phyloP scores from a whole-genome alignment of 2,797 vertebrate species.

The Sorex maritimensis region DNA sequence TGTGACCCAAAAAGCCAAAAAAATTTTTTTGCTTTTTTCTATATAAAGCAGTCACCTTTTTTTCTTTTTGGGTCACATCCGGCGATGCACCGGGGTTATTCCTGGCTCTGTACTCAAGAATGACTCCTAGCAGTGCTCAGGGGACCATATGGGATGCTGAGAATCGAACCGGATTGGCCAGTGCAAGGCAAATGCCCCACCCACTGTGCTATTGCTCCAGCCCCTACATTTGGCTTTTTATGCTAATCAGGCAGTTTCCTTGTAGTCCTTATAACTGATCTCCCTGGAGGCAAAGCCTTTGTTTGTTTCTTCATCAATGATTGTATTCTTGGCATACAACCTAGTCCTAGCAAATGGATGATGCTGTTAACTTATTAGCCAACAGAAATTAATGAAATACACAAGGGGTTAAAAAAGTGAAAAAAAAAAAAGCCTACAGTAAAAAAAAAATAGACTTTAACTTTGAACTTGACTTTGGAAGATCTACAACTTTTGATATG shows the following conservation, averaged over 20 bases:
- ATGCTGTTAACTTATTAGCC: conserved; percentile 26
- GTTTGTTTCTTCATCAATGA: background rate
- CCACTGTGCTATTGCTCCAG: no score
- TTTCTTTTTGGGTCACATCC: no score
- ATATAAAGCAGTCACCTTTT: no score
- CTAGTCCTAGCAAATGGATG: conserved; percentile 42
- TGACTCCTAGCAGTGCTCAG: no score
- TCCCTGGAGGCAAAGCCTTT: conserved; percentile 25
- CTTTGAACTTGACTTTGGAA: conserved; percentile 51
- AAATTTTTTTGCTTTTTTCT: no score
- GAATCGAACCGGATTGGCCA: no score
- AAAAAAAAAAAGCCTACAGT: conserved; percentile 28
- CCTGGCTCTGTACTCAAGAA: no score
- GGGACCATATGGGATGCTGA: no score
- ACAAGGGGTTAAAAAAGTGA: conserved; percentile 60
- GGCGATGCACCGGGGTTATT: no score
- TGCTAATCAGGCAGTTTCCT: conserved; percentile 54
- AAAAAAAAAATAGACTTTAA: conserved; percentile 41
- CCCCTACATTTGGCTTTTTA: background rate
- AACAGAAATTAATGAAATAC: conserved; percentile 62
- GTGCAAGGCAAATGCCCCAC: no score
- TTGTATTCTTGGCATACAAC: background rate
- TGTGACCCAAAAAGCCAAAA: no score
- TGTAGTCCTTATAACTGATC: conserved; percentile 33
- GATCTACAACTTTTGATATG: conserved; percentile 47